phyloP scores from a whole-genome alignment of 1,140 invertebrate species.

The Zaprionus ornatus region DNA sequence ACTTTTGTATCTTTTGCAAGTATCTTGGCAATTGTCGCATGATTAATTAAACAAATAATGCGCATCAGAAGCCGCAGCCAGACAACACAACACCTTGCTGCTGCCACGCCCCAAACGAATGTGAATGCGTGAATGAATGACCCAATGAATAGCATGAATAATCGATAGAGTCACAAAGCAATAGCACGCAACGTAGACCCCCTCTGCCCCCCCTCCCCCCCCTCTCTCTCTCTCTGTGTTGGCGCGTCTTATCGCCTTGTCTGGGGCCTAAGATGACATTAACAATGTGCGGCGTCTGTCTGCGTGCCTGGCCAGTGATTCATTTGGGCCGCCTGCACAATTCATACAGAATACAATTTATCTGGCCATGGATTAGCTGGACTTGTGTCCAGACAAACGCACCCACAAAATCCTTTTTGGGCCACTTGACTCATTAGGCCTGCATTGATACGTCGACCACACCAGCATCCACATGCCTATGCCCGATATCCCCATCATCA shows the following conservation, averaged over 20 bases:
- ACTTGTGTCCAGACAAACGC: constrained; percentile 51
- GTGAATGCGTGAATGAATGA: constrained; percentile 62
- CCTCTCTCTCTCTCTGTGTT: not conserved
- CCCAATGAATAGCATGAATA: constrained; percentile 63
- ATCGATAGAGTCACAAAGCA: constrained; percentile 62
- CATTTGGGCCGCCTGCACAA: constrained; percentile 51
- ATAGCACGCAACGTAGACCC: constrained; percentile 59
- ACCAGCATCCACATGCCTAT: constrained; percentile 7
- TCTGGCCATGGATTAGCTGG: constrained; percentile 66
- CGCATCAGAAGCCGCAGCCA: constrained; percentile 28
- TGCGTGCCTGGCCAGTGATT: constrained; percentile 53
- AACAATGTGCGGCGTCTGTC: constrained; percentile 50
- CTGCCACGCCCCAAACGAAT: constrained; percentile 52
- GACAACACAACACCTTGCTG: constrained; percentile 39
- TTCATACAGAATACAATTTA: constrained; percentile 79
- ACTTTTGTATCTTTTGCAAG: constrained; percentile 39
- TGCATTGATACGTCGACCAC: constrained; percentile 58
- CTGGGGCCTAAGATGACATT: constrained; percentile 63
- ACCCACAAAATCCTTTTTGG: constrained; percentile 77
- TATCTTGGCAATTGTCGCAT: constrained; percentile 69
- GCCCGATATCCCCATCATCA: not conserved
- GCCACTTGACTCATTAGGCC: constrained; percentile 79
- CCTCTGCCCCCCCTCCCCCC: constrained; percentile 34
- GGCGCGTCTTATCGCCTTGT: constrained; percentile 56
- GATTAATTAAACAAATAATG: constrained; percentile 70